Base-by-base conservation (phyloP, 2,113 vertebrate genomes). In the Telmatochromis brichardi region DNA sequence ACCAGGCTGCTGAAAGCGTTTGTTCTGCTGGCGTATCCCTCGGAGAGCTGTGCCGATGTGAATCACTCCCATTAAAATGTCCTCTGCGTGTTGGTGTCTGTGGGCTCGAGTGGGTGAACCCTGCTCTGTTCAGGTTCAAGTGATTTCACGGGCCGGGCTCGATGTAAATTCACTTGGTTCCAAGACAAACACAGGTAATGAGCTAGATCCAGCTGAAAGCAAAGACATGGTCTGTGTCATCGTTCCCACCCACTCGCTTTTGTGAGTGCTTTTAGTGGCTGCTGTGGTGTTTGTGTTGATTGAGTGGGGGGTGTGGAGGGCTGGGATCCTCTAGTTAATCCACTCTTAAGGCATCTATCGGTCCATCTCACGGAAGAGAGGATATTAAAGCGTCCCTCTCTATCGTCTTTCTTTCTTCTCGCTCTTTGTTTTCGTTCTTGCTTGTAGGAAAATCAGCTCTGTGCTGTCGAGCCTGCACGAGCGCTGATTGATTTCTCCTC, bases 111-210 rank as follows among this genome's bases (percentile, higher is more conserved):
- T n/a, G 42, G 68, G 26, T 92, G 90, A 92, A 84, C 91, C 90
- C 83, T 86, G 45, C 82, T 13, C 80, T 60, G 82, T 79, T 89
- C 80, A 71, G 93, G 93, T 93, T 93, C 90, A 90, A 93, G 93
- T 90, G 90, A 86, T 94, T 95, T 91, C 35, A 93, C 85, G 55
- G 90, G 89, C 92, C 88, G 4, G 89, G 86, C 91, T 90, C 83
- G 57, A 93, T 94, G 91, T 90, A 92, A 93, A 94, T 93, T 92
- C 76, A 58, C 86, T 89, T 19, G 5, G 68, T 90, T 93, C 93
- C 85, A 90, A 92, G 93, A 91, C 92, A 95, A 95, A 93, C 93
- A 86, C 93, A 89, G 90, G 93, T 92, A 93, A 94, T 93, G 92
- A 93, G 90, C 88, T 86, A 47, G 83, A 93, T 89, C 85, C 63